Conservation (phyloP, 2,888 invertebrate genomes). For the Subacronicta megacephala region DNA sequence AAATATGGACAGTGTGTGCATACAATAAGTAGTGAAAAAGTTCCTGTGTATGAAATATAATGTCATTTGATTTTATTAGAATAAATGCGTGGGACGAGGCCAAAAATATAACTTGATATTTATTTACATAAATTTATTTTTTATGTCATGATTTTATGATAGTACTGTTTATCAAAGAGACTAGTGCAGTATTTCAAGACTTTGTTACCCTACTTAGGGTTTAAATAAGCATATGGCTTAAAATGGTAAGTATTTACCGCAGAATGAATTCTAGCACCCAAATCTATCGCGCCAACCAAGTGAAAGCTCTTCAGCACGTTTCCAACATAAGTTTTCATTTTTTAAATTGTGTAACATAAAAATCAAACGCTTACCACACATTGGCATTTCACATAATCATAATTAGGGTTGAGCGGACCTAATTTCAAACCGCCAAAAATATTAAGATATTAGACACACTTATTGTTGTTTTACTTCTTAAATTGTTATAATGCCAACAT, state of each 20-base stretch:
- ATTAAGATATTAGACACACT: slow-evolving; percentile 68
- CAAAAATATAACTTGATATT: slow-evolving; percentile 4
- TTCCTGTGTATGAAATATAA: slow-evolving; percentile 37
- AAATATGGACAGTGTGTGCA: slow-evolving; percentile 57
- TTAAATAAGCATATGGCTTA: too few species aligned
- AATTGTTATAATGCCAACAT: slow-evolving; percentile 86
- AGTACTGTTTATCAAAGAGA: background rate
- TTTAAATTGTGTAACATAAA: background rate
- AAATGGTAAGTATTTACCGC: too few species aligned
- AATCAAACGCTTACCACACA: slow-evolving; percentile 1
- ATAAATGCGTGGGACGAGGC: slow-evolving; percentile 30
- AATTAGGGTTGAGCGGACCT: slow-evolving; percentile 37
- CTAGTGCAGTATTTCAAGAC: background rate
- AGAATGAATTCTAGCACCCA: too few species aligned
- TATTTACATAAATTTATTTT: background rate
- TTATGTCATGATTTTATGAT: background rate
- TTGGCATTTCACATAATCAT: slow-evolving; percentile 14
- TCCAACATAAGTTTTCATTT: too few species aligned
- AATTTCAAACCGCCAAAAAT: slow-evolving; percentile 40
- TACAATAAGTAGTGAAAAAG: slow-evolving; percentile 51
- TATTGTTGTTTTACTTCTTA: slow-evolving; percentile 88
- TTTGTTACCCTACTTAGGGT: too few species aligned
- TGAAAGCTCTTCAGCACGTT: too few species aligned
- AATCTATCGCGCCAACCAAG: too few species aligned
- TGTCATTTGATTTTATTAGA: slow-evolving; percentile 41